Evolutionary conservation across 2,888 invertebrate species (phyloP).

Genomic region (Diadegma fenestrale): DNA sequence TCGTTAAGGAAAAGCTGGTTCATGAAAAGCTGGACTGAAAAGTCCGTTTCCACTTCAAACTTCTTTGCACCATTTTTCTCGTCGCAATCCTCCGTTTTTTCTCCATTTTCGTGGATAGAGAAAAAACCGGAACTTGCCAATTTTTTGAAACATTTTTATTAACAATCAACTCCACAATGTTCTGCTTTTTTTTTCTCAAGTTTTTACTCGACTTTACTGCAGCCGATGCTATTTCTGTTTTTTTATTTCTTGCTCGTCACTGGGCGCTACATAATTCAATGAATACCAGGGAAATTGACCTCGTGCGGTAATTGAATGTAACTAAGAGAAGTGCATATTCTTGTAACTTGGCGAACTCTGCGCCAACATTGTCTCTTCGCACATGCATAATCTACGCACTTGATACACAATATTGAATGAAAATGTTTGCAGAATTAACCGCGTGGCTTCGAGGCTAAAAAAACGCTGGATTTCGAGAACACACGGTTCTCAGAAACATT

Average conservation of each 20-base stretch:
- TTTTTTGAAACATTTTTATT: too few species aligned
- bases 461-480: neutral
- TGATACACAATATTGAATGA: neutral
- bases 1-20: neutral
- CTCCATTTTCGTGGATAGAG: neutral
- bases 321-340: conserved; percentile 12
- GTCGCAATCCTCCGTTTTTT: neutral
- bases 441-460: neutral
- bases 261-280: neutral
- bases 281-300: neutral
- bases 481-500: neutral
- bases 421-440: neutral
- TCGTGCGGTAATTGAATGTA: conserved; percentile 10
- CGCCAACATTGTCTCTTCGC: neutral
- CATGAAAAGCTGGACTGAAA: neutral
- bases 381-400: conserved; percentile 2
- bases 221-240: too few species aligned
- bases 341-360: conserved; percentile 14
- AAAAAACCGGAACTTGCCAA: too few species aligned
- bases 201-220: neutral
- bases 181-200: neutral
- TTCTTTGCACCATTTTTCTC: neutral
- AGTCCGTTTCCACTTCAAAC: neutral
- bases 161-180: neutral
- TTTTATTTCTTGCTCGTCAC: neutral